phyloP scores from a whole-genome alignment of 2,888 invertebrate genomes.

The Erpobdella octoculata region DNA sequence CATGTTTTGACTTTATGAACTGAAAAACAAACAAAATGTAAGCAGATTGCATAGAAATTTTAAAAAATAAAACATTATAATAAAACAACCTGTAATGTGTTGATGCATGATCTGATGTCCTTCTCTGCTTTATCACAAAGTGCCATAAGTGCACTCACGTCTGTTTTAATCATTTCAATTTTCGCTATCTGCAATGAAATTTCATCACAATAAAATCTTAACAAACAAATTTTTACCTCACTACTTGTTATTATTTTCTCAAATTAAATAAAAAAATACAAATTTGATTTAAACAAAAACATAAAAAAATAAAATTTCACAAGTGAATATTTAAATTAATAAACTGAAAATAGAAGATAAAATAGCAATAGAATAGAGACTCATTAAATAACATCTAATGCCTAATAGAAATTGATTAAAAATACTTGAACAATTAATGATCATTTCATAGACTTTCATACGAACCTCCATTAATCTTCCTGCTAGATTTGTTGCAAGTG shows the following conservation, averaged over 20 bases:
- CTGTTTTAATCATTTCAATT: conserved; percentile 64
- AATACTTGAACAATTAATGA: too few relatives aligned
- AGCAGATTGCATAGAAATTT: background rate
- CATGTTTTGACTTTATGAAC: conserved; percentile 27
- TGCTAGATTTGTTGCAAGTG: conserved; percentile 55
- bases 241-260: background rate
- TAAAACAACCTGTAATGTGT: conserved; percentile 65
- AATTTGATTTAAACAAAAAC: background rate
- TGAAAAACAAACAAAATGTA: background rate
- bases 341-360: too few relatives aligned
- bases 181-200: conserved; percentile 46
- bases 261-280: background rate
- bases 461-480: conserved; percentile 63
- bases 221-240: background rate
- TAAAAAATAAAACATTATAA: background rate
- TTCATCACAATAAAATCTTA: background rate
- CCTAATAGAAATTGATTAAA: too few relatives aligned
- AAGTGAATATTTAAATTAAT: too few relatives aligned
- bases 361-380: too few relatives aligned
- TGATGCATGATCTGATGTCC: conserved; percentile 84
- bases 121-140: conserved; percentile 76
- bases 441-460: too few relatives aligned
- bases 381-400: too few relatives aligned
- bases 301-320: background rate
- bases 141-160: conserved; percentile 65